These are phyloP conservation scores for Mallotus villosus DNA, from an alignment of 2,797 vertebrate genomes.

Conservation along the genomic window DNA sequence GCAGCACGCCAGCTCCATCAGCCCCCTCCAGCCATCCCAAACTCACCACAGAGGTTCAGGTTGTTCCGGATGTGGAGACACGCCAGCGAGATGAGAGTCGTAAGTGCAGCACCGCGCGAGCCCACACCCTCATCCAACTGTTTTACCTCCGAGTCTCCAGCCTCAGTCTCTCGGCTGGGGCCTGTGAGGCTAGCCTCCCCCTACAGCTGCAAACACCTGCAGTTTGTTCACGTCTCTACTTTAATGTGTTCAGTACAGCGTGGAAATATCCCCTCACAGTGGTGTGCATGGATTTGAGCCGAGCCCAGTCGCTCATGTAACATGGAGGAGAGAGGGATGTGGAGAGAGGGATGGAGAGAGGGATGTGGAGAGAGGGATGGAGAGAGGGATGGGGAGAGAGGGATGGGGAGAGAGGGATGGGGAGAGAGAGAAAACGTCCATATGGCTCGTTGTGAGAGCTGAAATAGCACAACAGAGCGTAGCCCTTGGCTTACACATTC, in stretches of 20 bases:
- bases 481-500: constrained; percentile 1
- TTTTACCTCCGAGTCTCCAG: neutral
- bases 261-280: neutral
- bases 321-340: neutral
- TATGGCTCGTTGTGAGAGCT: constrained; percentile 1
- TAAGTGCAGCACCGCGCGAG: neutral
- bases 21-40: neutral
- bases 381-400: neutral
- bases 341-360: neutral
- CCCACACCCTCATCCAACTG: neutral
- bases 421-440: neutral
- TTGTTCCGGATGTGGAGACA: neutral
- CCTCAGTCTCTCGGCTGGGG: neutral
- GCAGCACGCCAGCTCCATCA: neutral
- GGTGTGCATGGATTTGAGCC: neutral
- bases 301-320: neutral
- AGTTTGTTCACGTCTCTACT: neutral
- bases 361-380: neutral
- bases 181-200: no score
- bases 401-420: neutral
- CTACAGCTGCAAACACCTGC: neutral
- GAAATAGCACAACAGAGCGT: neutral
- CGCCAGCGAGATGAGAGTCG: neutral
- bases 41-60: neutral
- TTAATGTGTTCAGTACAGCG: neutral